These are phyloP conservation scores for Brotogeris chrysoptera DNA, from an alignment of 2,797 vertebrate genomes.

Conservation along the genomic window DNA sequence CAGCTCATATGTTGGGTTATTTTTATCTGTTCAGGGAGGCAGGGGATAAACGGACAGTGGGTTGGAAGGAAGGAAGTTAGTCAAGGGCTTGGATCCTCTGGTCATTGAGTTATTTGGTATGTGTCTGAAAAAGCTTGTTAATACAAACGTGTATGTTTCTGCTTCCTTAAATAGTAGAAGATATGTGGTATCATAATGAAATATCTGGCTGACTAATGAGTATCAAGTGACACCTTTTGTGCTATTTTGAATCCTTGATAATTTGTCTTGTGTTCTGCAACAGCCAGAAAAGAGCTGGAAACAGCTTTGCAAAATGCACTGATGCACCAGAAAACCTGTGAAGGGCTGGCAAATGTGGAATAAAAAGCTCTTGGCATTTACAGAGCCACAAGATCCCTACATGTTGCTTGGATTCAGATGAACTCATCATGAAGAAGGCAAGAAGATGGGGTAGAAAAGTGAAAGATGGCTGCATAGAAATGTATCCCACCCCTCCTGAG, in stretches of 20 bases:
- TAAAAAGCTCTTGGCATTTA: conserved; percentile 12
- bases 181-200: not conserved
- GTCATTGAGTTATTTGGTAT: not conserved
- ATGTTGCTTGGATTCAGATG: not conserved
- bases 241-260: conserved; percentile 21
- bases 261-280: not conserved
- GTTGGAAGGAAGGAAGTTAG: not conserved
- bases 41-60: not conserved
- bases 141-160: not conserved
- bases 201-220: conserved; percentile 15
- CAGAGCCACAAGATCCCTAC: not conserved
- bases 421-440: not conserved
- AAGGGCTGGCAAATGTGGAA: not conserved
- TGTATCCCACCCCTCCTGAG: not conserved
- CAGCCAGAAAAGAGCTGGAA: not conserved
- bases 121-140: not conserved
- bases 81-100: not conserved
- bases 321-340: not conserved
- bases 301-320: not conserved
- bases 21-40: conserved; percentile 43
- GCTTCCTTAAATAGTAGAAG: not conserved
- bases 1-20: conserved; percentile 61
- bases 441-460: not conserved
- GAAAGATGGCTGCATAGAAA: not conserved
- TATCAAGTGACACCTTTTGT: conserved; percentile 18